Evolutionary conservation across 2,888 invertebrate genomes (phyloP), one percentile per base, ranked within the genome.

Genomic region (Epirrita christyi): DNA sequence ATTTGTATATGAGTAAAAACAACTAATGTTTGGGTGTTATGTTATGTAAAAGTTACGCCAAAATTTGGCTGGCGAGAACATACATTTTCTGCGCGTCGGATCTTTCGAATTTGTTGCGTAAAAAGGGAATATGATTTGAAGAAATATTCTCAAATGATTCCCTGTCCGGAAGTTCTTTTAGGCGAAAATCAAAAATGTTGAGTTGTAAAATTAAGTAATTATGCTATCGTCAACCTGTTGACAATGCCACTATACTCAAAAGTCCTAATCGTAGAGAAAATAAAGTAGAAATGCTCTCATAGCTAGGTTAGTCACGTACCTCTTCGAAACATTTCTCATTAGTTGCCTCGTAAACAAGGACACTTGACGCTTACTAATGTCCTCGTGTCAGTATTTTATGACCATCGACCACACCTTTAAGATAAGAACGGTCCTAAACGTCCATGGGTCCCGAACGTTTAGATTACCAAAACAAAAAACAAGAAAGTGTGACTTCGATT

Each of bases 311-410:
- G 84, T 83, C 83, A 83, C 82, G 81, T 76, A 73, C 76, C 73
- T 77, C 73, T 78, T 79, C 43, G 43, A 48, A 61, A 81, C 78
- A 80, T 83, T 80, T 83, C 87, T 86, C 86, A 89, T 90, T 88
- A 89, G 80, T 73, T 70, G 69, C 73, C 72, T 83, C 87, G 80
- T 89, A 86, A 89, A 89, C 82, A 87, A 85, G 81, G 81, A 83
- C 80, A 81, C 75, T 81, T 83, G 81, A 85, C 82, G 79, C 78
- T 81, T 81, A 85, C 85, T 86, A 88, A 89, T 88, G 85, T 83
- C 76, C 72, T 74, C 72, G 73, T 75, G 83, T 82, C 81, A 81
- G 76, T 78, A 76, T 75, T 88, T 87, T 85, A 89, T 79, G 83
- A 85, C 76, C 76, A 78, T 79, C 76, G 75, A 72, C 75, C 76